These are phyloP conservation scores for Halcyon badia DNA, from an alignment of 2,797 vertebrate genomes.

Conservation along the genomic window DNA sequence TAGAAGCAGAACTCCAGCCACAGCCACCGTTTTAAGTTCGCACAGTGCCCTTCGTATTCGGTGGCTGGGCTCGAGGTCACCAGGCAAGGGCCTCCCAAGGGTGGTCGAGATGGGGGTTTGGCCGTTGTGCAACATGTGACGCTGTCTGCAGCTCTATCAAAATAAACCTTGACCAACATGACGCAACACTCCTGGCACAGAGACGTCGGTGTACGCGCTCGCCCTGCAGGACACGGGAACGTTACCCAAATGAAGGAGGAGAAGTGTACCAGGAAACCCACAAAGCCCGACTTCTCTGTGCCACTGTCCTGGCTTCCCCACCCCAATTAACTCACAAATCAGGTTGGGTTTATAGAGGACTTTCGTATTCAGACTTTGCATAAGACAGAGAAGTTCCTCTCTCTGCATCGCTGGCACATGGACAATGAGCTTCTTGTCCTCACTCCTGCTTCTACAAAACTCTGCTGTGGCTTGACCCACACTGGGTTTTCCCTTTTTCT, in stretches of 20 bases:
- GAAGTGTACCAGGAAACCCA: constrained; percentile 21
- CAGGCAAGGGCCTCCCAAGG: not conserved
- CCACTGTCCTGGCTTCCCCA: not conserved
- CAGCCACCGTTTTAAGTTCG: not conserved
- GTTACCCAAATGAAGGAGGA: not conserved
- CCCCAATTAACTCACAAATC: constrained; percentile 18
- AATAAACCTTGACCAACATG: not conserved
- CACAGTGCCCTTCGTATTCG: accelerated
- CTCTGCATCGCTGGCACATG: not conserved
- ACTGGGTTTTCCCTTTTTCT: not conserved
- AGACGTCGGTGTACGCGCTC: accelerated
- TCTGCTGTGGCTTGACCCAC: not conserved
- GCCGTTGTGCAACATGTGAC: not conserved
- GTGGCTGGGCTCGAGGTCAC: not conserved
- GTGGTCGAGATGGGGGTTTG: accelerated
- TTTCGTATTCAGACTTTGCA: not conserved
- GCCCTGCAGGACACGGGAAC: not conserved
- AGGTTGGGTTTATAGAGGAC: not conserved
- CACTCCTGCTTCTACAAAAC: not conserved
- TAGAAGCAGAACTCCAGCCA: not conserved
- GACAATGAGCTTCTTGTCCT: constrained; percentile 37
- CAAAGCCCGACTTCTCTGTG: not conserved
- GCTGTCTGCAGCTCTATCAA: accelerated
- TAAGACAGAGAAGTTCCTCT: not conserved
- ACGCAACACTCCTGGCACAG: not conserved